phyloP scores from a whole-genome alignment of 53 echinoderm and acorn worm species.

The Apostichopus leukothele region DNA sequence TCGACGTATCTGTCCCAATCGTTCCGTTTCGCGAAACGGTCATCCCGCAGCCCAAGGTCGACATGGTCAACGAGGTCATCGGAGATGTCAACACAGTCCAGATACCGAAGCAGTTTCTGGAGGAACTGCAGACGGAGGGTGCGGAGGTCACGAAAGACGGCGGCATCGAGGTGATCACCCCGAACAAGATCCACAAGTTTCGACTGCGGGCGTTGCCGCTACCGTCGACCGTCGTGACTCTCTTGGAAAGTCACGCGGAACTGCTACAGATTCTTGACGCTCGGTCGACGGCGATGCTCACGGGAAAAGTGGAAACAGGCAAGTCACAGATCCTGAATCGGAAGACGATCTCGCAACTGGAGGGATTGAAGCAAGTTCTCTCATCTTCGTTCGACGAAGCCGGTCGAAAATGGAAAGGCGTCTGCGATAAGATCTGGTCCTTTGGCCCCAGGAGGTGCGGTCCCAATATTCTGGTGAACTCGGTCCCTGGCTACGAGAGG shows the following conservation, averaged over 20 bases:
- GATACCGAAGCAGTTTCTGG: slow-evolving; percentile 54
- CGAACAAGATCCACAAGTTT: slow-evolving; percentile 76
- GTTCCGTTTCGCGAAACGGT: slow-evolving; percentile 98
- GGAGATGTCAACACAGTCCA: slow-evolving; percentile 87
- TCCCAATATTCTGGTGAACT: slow-evolving; percentile 87
- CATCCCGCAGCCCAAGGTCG: slow-evolving; percentile 86
- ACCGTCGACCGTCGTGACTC: slow-evolving; percentile 69
- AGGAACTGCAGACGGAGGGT: slow-evolving; percentile 70
- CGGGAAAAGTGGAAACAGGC: slow-evolving; percentile 56
- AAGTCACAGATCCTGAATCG: slow-evolving; percentile 42
- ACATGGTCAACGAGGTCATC: slow-evolving; percentile 98
- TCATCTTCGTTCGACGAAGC: slow-evolving; percentile 67
- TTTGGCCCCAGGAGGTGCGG: slow-evolving; percentile 94
- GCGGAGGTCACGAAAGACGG: slow-evolving; percentile 76
- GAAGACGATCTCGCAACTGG: slow-evolving; percentile 53
- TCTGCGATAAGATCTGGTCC: slow-evolving; percentile 77
- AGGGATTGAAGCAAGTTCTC: slow-evolving; percentile 65
- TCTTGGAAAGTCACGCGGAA: slow-evolving; percentile 79
- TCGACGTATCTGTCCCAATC: slow-evolving; percentile 90
- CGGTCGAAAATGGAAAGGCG: slow-evolving; percentile 86
- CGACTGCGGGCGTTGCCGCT: slow-evolving; percentile 77
- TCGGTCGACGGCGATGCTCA: slow-evolving; percentile 53
- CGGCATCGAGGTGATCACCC: slow-evolving; percentile 69
- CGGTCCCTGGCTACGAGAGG: slow-evolving; percentile 71
- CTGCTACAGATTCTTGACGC: slow-evolving; percentile 78